Evolutionary conservation across 2,797 vertebrate species (phyloP), one percentile per base, ranked within the genome.

Genomic region (Taeniopygia guttata): DNA sequence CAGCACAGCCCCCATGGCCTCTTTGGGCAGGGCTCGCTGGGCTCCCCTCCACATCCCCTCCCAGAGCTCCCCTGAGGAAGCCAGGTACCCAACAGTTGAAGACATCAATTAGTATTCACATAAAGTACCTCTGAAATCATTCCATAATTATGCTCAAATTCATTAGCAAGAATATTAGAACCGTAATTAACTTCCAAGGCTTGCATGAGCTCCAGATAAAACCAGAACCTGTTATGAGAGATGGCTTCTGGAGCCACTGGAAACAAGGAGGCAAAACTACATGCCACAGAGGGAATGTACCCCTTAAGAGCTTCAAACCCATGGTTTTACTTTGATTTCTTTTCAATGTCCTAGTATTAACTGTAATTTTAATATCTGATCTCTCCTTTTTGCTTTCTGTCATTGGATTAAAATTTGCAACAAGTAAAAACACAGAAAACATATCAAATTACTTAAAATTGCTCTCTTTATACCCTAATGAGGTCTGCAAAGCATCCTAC

Each of bases 151-250:
- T 63, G 59, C 64, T 93, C 82, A 87, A 89, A 88, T 96, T 95
- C 93, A 95, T 97, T 97, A 96, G 68, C 54, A 87, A 83, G 83
- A 55, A 67, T 95, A 95, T 95, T 95, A 95, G 89, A 93, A 90
- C 60, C 62, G 43, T 95, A 95, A 96, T 96, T 94, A 95, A 87
- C 74, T 93, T 95, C 66, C 66, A 60, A 77, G 72, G 51, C 75
- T 94, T 78, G 55, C 1, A 0, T 82, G 94, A 94, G 77, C 74
- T 85, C 52, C 66, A 87, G 77, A 63, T 77, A 79, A 80, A 88
- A 87, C 36, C 49, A 80, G 75, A 74, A 38, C 68, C 77, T 90
- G 75, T 63, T 74, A 63, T 10, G 51, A 70, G 72, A 55, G 45
- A 49, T 18, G 21, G 51, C 67, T 87, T n/a, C 56, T 23, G 32